Evolutionary conservation across 2,797 vertebrate species (phyloP).

Genomic region (Channallabes apus): DNA sequence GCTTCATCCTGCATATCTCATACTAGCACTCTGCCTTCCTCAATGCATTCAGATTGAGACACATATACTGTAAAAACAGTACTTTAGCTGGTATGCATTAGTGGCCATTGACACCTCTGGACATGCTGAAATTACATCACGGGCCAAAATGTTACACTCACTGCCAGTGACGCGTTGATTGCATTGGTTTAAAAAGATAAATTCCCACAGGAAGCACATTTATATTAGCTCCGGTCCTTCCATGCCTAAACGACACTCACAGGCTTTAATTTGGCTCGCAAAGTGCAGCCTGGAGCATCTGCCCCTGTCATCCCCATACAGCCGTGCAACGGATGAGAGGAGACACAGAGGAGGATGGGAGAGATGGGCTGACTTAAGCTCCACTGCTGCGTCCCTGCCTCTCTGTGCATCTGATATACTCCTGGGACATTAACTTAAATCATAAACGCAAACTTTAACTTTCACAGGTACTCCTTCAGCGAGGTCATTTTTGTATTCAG

Average conservation of each 20-base stretch:
- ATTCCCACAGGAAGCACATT: slow-evolving; percentile 36
- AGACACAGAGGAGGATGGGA: not conserved
- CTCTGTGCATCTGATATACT: not conserved
- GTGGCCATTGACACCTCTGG: slow-evolving; percentile 14
- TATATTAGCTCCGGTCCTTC: slow-evolving; percentile 40
- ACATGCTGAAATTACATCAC: slow-evolving; percentile 42
- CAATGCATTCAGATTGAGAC: not conserved
- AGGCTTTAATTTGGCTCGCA: slow-evolving; percentile 48
- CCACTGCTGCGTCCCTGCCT: slow-evolving; percentile 11
- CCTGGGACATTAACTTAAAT: slow-evolving; percentile 25
- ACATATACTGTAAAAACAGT: slow-evolving; percentile 1
- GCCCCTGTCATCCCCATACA: slow-evolving; percentile 24
- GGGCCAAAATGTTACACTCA: slow-evolving; percentile 23
- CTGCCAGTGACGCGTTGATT: slow-evolving; percentile 28
- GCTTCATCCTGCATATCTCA: not conserved
- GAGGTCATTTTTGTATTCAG: slow-evolving; percentile 29
- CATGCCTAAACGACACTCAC: slow-evolving; percentile 41
- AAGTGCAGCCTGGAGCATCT: slow-evolving; percentile 43
- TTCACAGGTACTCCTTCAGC: not conserved
- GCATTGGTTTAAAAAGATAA: slow-evolving; percentile 38
- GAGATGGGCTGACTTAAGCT: slow-evolving; percentile 15
- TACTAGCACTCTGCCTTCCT: not conserved
- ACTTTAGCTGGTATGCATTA: not conserved
- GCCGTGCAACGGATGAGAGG: slow-evolving; percentile 37
- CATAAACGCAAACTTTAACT: slow-evolving; percentile 15